phyloP scores from a whole-genome alignment of 2,797 vertebrate genomes.

The Rhinatrema bivittatum region DNA sequence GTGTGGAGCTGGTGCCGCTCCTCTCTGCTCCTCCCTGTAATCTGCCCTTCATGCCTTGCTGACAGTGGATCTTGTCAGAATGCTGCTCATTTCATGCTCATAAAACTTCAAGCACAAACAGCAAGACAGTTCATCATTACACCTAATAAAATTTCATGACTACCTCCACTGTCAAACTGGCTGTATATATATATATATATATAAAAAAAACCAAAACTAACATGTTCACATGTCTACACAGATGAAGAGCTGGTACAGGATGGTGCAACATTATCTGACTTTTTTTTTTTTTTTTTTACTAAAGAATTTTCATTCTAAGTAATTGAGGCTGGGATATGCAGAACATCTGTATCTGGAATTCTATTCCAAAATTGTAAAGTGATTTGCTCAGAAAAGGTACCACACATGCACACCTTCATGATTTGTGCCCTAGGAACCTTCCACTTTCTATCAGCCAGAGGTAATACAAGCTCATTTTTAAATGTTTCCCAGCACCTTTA shows the following conservation, averaged over 20 bases:
- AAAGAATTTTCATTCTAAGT: constrained; percentile 39
- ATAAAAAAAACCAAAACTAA: background rate
- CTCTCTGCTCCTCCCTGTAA: no score
- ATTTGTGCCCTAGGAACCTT: no score
- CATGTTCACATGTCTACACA: constrained; percentile 16
- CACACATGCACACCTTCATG: no score
- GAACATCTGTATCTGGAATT: constrained; percentile 46
- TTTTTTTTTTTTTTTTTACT: constrained; percentile 6
- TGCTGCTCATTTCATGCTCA: constrained; percentile 38
- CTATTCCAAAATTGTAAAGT: constrained; percentile 43
- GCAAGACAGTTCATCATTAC: constrained; percentile 2
- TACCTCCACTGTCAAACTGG: constrained; percentile 35
- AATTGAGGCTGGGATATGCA: constrained; percentile 31
- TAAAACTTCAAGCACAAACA: constrained; percentile 30
- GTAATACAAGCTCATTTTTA: no score
- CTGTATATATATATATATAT: no score
- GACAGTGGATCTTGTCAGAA: no score
- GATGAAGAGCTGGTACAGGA: constrained; percentile 37
- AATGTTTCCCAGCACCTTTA: no score
- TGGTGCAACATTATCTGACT: constrained; percentile 36
- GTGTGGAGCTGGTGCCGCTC: no score
- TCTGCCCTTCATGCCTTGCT: no score
- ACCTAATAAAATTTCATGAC: constrained; percentile 23
- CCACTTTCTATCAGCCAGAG: no score
- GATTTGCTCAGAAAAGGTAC: no score